These are phyloP conservation scores for Epinephelus fuscoguttatus DNA, from an alignment of 2,113 vertebrate genomes.

Conservation along the genomic window DNA sequence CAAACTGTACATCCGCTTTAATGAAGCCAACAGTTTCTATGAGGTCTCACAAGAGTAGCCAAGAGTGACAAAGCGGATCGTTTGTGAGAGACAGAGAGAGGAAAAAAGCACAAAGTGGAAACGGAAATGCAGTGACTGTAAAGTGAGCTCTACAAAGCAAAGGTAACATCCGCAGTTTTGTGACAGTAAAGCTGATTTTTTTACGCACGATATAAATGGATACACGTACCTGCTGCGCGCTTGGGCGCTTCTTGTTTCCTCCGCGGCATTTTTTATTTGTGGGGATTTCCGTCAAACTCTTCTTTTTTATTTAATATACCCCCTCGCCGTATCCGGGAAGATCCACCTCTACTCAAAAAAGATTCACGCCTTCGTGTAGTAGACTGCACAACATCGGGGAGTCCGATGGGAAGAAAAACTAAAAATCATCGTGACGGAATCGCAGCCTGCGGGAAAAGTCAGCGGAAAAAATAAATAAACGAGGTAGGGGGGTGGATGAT, in stretches of 20 bases:
- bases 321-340: conserved; percentile 87
- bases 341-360: conserved; percentile 84
- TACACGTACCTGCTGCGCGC: conserved; percentile 94
- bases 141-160: conserved; percentile 69
- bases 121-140: conserved; percentile 74
- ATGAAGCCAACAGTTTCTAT: conserved; percentile 18
- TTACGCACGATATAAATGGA: conserved; percentile 49
- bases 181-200: neutral
- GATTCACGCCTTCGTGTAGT: conserved; percentile 83
- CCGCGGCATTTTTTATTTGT: conserved; percentile 89
- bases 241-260: conserved; percentile 99
- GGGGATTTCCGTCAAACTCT: conserved; percentile 81
- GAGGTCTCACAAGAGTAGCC: conserved; percentile 20
- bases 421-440: conserved; percentile 69
- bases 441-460: conserved; percentile 45
- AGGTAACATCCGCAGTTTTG: conserved; percentile 52
- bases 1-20: conserved; percentile 40
- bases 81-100: neutral
- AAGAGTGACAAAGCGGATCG: conserved; percentile 62
- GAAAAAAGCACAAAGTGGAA: conserved; percentile 58
- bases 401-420: conserved; percentile 75
- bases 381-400: conserved; percentile 74
- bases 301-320: conserved; percentile 69
- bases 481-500: neutral
- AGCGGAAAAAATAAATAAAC: conserved; percentile 26